Evolutionary conservation across 2,888 invertebrate genomes (phyloP).

Genomic region (Fissipunctia ypsillon): DNA sequence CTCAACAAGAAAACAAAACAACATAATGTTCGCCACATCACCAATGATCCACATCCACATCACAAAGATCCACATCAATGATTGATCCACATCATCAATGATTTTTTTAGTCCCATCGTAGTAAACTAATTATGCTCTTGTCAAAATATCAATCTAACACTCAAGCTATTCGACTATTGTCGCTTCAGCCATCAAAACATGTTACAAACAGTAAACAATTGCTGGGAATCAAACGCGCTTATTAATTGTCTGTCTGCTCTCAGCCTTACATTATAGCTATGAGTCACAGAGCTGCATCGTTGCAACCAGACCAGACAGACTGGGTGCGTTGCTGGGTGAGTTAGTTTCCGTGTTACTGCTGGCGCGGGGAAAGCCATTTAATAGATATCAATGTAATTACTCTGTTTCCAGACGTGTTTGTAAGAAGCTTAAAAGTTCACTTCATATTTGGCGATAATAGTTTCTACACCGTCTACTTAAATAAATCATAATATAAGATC

Average conservation of each 20-base stretch:
- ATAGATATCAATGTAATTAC: constrained; percentile 35
- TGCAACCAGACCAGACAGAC: constrained; percentile 46
- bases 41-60: no score
- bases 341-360: constrained; percentile 10
- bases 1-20: not conserved
- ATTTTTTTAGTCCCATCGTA: not conserved
- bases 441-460: no score
- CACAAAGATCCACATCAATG: no score
- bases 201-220: not conserved
- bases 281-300: constrained; percentile 38
- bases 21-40: no score
- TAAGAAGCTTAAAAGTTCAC: not conserved
- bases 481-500: no score
- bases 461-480: no score
- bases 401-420: constrained; percentile 11
- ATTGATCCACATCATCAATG: not conserved
- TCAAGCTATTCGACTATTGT: not conserved
- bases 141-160: not conserved
- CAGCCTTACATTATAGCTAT: constrained; percentile 20
- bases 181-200: not conserved
- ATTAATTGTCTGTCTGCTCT: constrained; percentile 8
- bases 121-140: not conserved
- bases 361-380: constrained; percentile 41
- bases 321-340: no score
- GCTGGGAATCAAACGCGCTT: constrained; percentile 8